phyloP scores from a whole-genome alignment of 2,113 vertebrate genomes.

The Manacus vitellinus region DNA sequence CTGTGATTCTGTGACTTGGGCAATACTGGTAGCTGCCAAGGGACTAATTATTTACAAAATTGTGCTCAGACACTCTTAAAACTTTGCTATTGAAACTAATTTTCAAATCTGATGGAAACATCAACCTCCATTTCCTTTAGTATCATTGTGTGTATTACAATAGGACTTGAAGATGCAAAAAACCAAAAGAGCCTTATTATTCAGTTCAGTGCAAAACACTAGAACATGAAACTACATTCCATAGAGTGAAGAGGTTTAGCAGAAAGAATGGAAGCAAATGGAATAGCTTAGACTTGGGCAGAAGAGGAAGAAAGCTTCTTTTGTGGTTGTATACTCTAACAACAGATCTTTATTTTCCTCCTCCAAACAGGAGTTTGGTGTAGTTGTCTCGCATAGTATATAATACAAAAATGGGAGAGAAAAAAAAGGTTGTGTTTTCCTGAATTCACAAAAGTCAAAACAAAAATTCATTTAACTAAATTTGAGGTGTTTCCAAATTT shows the following conservation, averaged over 20 bases:
- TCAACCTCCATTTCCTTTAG: not conserved
- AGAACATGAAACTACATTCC: not conserved
- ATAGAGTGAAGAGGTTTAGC: not conserved
- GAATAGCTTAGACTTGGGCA: not conserved
- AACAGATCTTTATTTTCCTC: rapidly evolving
- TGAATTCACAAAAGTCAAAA: not conserved
- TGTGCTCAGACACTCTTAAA: not conserved
- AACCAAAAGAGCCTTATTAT: not conserved
- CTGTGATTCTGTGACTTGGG: not conserved
- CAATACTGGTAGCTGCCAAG: not conserved
- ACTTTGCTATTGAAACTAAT: not conserved
- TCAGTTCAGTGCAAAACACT: not conserved
- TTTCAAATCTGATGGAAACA: not conserved
- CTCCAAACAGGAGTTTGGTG: not conserved
- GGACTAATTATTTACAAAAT: not conserved
- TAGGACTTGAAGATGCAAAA: not conserved
- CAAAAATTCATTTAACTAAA: not conserved
- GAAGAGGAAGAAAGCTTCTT: not conserved
- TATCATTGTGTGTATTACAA: not conserved
- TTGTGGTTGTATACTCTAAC: not conserved
- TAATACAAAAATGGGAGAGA: not conserved
- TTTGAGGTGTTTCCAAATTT: not conserved
- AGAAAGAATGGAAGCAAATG: not conserved
- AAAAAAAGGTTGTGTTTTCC: not conserved
- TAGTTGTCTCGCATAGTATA: not conserved